Percentiles rank a stretch among this genome's conserved stretches.
Evolutionary conservation across 2,888 invertebrate species (phyloP).

Genomic region (Bibio marci): DNA sequence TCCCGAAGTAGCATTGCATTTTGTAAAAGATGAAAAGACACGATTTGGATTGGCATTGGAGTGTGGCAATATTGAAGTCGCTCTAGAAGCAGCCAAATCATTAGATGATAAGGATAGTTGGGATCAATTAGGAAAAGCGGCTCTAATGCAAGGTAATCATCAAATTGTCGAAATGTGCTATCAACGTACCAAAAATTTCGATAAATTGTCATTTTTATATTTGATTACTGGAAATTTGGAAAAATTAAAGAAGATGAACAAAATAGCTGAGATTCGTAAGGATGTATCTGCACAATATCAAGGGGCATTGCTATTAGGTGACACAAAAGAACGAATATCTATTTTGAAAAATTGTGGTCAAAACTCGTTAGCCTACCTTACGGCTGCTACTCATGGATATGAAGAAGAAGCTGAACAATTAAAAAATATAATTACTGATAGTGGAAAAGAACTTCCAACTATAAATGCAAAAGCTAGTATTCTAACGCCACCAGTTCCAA

Average conservation of each 20-base stretch:
- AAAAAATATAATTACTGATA: conserved; percentile 45
- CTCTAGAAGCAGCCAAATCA: conserved; percentile 87
- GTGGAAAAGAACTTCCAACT: conserved; percentile 46
- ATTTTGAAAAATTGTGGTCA: conserved; percentile 62
- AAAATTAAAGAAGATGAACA: conserved; percentile 95
- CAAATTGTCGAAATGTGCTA: conserved; percentile 99
- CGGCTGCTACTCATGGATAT: conserved; percentile 84
- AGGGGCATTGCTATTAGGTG: conserved; percentile 81
- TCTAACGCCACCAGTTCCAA: conserved; percentile 76
- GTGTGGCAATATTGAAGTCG: conserved; percentile 97
- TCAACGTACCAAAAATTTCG: conserved; percentile 98
- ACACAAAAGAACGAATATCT: conserved; percentile 74
- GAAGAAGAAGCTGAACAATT: conserved; percentile 60
- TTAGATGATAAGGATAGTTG: conserved; percentile 90
- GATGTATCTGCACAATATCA: conserved; percentile 95
- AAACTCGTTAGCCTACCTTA: conserved; percentile 76
- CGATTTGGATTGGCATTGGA: conserved; percentile 88
- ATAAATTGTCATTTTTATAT: conserved; percentile 94
- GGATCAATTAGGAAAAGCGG: conserved; percentile 89
- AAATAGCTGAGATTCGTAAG: conserved; percentile 96
- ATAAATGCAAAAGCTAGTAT: conserved; percentile 58
- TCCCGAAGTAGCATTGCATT: conserved; percentile 96
- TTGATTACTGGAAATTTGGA: conserved; percentile 96
- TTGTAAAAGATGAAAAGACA: conserved; percentile 97
- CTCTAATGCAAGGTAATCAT: conserved; percentile 83